phyloP scores from a whole-genome alignment of 2,797 vertebrate species.

The Muscicapa striata region DNA sequence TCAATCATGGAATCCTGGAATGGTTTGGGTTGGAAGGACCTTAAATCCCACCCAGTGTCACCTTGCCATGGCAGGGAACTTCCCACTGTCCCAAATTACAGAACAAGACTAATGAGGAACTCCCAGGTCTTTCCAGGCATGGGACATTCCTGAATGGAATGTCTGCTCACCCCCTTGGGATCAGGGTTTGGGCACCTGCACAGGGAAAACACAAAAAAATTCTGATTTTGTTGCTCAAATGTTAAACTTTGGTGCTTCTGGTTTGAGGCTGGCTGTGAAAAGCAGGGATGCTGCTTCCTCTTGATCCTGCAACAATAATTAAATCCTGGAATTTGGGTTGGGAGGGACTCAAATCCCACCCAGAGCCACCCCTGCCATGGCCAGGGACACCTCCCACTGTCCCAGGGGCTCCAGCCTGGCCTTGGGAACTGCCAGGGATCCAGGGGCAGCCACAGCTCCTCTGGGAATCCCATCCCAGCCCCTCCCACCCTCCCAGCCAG shows the following conservation, averaged over 20 bases:
- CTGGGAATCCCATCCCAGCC: too few relatives aligned
- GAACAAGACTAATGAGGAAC: too few relatives aligned
- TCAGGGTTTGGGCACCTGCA: background rate
- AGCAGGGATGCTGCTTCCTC: background rate
- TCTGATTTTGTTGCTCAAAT: background rate
- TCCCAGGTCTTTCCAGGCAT: too few relatives aligned
- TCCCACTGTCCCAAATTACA: background rate
- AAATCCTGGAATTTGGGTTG: background rate
- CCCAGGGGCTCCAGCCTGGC: too few relatives aligned
- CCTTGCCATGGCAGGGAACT: background rate
- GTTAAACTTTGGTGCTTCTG: background rate
- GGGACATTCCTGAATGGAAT: background rate
- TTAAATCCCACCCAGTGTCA: background rate
- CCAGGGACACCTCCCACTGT: too few relatives aligned
- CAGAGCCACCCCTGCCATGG: too few relatives aligned
- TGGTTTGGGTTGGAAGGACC: background rate
- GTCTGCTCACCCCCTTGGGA: background rate
- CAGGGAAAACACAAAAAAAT: background rate
- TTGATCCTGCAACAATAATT: background rate
- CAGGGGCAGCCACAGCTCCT: too few relatives aligned
- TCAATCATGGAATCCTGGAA: too few relatives aligned
- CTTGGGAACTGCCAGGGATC: too few relatives aligned
- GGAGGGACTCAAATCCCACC: too few relatives aligned
- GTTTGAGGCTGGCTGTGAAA: background rate
- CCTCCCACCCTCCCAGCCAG: too few relatives aligned